A percentile compares a stretch with the other conserved stretches of the same genome.
Conservation (phyloP, 2,113 vertebrate genomes). For the Meriones unguiculatus region DNA sequence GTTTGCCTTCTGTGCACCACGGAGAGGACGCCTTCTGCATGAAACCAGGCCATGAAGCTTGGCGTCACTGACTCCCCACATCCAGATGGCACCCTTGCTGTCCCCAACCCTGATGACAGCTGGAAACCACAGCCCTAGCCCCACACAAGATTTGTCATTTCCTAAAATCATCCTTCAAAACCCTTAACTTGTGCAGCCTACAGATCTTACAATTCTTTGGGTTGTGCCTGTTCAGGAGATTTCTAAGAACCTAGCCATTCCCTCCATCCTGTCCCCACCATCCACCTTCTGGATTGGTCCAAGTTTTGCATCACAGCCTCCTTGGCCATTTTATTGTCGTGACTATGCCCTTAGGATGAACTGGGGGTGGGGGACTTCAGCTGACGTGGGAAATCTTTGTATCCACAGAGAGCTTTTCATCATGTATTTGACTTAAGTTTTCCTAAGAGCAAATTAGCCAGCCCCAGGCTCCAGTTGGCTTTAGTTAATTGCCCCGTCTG, state of each 20-base stretch:
- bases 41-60: not conserved
- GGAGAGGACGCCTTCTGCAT: not conserved
- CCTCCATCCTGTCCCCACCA: not conserved
- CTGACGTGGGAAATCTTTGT: not conserved
- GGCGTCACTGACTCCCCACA: not conserved
- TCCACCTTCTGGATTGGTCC: not conserved
- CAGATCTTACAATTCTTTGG: not conserved
- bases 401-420: not conserved
- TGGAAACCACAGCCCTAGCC: constrained; percentile 21
- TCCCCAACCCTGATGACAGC: not conserved
- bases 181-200: not conserved
- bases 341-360: not conserved
- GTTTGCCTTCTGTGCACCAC: constrained; percentile 41
- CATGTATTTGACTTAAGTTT: not conserved
- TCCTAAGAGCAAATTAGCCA: not conserved
- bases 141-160: constrained; percentile 44
- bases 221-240: not conserved
- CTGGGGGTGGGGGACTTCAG: not conserved
- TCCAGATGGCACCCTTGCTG: not conserved
- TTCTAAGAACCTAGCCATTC: not conserved
- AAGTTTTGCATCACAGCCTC: not conserved
- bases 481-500: not conserved
- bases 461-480: not conserved
- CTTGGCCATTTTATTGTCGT: not conserved
- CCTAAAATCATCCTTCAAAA: constrained; percentile 40